These are phyloP conservation scores for Cavia aperea DNA, from an alignment of 2,113 vertebrate species.

Conservation along the genomic window DNA sequence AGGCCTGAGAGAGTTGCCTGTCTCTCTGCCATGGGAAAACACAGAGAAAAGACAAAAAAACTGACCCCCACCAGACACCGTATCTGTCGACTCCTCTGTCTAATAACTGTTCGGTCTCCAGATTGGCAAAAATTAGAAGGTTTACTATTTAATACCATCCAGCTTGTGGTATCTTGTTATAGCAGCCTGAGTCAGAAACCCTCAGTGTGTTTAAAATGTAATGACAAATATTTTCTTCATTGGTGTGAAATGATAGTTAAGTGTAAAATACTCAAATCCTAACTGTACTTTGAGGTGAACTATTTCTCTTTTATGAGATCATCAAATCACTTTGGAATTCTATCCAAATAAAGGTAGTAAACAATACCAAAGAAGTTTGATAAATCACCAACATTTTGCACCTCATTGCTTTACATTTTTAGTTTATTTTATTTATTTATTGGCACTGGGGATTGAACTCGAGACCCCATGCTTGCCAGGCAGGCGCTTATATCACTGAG, in stretches of 20 bases:
- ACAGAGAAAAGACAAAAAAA: background rate
- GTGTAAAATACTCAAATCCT: background rate
- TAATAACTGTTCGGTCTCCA: background rate
- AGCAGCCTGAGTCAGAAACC: background rate
- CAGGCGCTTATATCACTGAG: too few species aligned
- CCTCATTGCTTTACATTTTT: too few species aligned
- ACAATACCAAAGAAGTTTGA: background rate
- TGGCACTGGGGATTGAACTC: too few species aligned
- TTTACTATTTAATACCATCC: background rate
- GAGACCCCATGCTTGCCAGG: too few species aligned
- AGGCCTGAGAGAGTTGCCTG: background rate
- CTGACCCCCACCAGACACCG: background rate
- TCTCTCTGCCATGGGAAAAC: background rate
- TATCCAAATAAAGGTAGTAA: background rate
- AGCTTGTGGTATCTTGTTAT: background rate
- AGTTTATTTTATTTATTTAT: too few species aligned
- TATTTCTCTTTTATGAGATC: background rate
- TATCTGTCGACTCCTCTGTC: background rate
- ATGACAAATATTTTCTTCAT: background rate
- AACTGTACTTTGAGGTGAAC: background rate
- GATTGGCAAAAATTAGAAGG: background rate
- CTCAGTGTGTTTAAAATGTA: background rate
- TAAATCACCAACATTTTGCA: background rate
- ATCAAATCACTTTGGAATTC: background rate
- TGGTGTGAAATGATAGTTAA: background rate